Base-by-base conservation (phyloP, 2,113 vertebrate genomes). In the Ceyx margarethae region DNA sequence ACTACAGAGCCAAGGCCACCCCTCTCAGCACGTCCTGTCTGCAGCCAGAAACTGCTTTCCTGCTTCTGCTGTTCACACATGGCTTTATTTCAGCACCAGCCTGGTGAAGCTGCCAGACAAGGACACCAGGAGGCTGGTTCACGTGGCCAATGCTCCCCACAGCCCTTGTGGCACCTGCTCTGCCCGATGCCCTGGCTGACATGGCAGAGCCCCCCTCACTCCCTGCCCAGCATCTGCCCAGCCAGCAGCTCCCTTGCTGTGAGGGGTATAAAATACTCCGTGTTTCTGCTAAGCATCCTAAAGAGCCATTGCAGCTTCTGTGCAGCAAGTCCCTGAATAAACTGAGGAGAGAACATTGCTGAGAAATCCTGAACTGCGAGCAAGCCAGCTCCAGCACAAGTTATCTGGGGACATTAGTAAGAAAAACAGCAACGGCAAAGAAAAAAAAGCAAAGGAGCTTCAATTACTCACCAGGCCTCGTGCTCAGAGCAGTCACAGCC, bases 111-210 rank as follows among this genome's bases (percentile, higher is more conserved):
- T 35, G 5, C 45, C 28, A 46, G 58, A 25, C 15, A 40, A 33
- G 37, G 28, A 48, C 2, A 7, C 51, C 51, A 23, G 3, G 1
- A 40, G 37, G 31, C 22, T 13, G 31, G 3, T 20, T 64, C 14
- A 22, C 2, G 0, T 2, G 29, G 62, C 42, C 71, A 46, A 11
- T 0, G 3, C 18, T 58, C n/a, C 4, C 22, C 5, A 0, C 23
- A 40, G 65, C 65, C 64, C 64, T 69, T 3, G 17, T 0, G 1
- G 37, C 26, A 3, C 45, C 33, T 19, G 1, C 64, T 56, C 57
- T 19, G 65, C 21, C 10, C 2, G 1, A 8, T 28, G 43, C 60
- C 51, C 53, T 15, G 19, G 20, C 13, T 1, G 0, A 31, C 58
- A 4, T 2, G 11, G 68, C 73, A 37, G 15, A 19, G 21, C 15